Base-by-base conservation (phyloP, 1,140 invertebrate species). In the Catajapyx aquilonaris region DNA sequence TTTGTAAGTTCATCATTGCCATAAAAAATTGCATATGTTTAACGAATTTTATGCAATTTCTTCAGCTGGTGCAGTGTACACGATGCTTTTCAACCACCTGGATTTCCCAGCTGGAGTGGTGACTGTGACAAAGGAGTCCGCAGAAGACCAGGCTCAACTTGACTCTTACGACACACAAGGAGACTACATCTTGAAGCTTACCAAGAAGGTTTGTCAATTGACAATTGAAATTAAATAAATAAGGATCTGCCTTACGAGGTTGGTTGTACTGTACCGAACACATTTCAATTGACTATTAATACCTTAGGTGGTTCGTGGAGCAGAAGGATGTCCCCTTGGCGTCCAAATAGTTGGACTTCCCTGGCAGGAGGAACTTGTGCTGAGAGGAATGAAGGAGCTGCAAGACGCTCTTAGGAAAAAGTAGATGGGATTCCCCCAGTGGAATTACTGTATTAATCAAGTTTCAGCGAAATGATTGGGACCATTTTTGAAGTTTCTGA, bases 331-430 rank as follows among this genome's bases (percentile, higher is more conserved):
- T 31, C 58, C 58, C 1, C 46, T 60, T n/a, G 50, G 48, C 35
- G 54, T 61, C 5, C 58, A 60, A 42, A 43, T 58, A 4, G 48
- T 54, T 10, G 51, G 46, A 11, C 45, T 51, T 16, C 58, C 58
- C 4, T 60, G 43, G 46, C 38, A 53, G 20, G 58, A 60, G 40
- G 58, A 60, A 44, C 21, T 52, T n/a, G 46, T 55, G 21, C 43
- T 55, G 1, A 33, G 51, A n/a, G 35, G 42, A 7, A 54, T 55
- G 52, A 41, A 37, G 9, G 44, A 52, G 23, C 31, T 55, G 13
- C 48, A 53, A 32, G 19, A 40, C 5, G 28, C 16, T 0, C 5
- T 45, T 25, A 45, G 30, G 36, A 28, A 9, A 20, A 35, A 35
- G n/a, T 35, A 16, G 18, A 7, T n/a, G n/a, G 20, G n/a, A 35